phyloP scores from a whole-genome alignment of 2,113 vertebrate genomes.

The Ptyas mucosa region DNA sequence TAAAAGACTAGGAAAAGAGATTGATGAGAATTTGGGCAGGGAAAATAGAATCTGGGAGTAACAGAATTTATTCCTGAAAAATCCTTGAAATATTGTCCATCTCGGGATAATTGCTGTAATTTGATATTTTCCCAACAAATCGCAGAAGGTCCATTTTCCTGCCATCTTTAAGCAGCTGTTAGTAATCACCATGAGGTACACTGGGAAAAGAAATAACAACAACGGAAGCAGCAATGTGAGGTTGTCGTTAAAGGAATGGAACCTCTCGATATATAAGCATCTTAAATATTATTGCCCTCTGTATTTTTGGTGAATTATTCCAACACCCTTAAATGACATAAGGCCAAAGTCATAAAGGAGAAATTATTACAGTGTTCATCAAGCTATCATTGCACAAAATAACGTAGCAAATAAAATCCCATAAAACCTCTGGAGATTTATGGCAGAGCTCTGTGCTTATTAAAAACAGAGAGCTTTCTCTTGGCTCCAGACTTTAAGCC shows the following conservation, averaged over 20 bases:
- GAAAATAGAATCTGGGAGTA: background rate
- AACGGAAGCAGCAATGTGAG: background rate
- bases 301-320: constrained; percentile 33
- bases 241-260: constrained; percentile 14
- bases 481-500: background rate
- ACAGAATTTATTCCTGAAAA: background rate
- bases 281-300: background rate
- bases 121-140: background rate
- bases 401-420: constrained; percentile 37
- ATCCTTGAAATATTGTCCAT: background rate
- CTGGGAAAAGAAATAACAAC: background rate
- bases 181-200: background rate
- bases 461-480: constrained; percentile 15
- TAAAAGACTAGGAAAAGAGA: background rate
- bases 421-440: constrained; percentile 31
- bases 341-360: constrained; percentile 24
- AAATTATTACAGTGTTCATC: constrained; percentile 44
- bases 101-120: background rate
- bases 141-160: background rate
- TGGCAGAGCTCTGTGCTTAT: constrained; percentile 8
- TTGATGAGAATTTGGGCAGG: background rate
- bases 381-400: constrained; percentile 33
- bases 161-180: background rate
- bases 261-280: background rate
- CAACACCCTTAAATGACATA: constrained; percentile 31